Conservation (phyloP, 2,888 invertebrate genomes). For the Mantis religiosa region DNA sequence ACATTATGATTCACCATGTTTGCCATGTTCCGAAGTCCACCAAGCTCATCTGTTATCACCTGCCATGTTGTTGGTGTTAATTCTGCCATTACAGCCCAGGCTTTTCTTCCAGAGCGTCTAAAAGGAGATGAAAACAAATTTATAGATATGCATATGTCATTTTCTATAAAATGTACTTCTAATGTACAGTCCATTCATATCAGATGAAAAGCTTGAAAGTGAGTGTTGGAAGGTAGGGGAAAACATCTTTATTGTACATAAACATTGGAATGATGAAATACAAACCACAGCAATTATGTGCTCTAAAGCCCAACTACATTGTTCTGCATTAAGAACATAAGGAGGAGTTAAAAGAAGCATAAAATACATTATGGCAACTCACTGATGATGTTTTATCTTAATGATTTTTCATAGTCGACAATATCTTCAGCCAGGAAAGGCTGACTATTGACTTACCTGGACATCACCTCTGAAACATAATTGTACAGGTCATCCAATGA, state of each 20-base stretch:
- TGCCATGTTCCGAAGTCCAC: slow-evolving; percentile 61
- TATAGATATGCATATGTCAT: too few species aligned
- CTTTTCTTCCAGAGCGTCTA: slow-evolving; percentile 31
- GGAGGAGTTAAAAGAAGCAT: too few species aligned
- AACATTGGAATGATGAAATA: too few species aligned
- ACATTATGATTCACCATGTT: slow-evolving; percentile 65
- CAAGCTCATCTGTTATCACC: slow-evolving; percentile 56
- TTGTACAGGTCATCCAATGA: slow-evolving; percentile 50
- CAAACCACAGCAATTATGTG: too few species aligned
- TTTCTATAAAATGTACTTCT: too few species aligned
- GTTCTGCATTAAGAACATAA: too few species aligned
- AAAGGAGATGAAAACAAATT: background rate
- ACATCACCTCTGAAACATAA: slow-evolving; percentile 44
- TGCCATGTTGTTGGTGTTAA: slow-evolving; percentile 63
- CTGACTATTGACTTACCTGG: slow-evolving; percentile 19
- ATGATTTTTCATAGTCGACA: background rate
- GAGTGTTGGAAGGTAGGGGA: too few species aligned
- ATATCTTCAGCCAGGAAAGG: background rate
- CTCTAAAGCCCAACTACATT: too few species aligned
- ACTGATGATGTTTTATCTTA: background rate
- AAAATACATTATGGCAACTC: background rate
- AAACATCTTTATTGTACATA: too few species aligned
- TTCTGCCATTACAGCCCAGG: slow-evolving; percentile 68
- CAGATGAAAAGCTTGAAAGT: too few species aligned
- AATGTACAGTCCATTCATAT: too few species aligned